Evolutionary conservation across 1,140 invertebrate species (phyloP).

Genomic region (Anastatus disparis): DNA sequence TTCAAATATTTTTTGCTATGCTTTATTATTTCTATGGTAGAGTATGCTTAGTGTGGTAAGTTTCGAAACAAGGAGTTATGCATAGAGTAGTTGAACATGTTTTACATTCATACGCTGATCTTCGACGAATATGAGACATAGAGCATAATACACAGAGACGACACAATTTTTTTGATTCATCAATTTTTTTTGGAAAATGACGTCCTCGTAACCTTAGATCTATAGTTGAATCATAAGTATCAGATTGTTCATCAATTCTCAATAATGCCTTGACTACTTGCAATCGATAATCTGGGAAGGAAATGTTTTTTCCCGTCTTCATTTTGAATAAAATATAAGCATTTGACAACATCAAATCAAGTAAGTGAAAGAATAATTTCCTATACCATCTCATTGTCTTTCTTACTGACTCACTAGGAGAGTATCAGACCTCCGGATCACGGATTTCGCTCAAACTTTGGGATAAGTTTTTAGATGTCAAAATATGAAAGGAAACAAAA

Average conservation of each 20-base stretch:
- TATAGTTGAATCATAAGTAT: not conserved
- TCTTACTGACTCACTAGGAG: constrained; percentile 34
- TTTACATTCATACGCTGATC: too few relatives aligned
- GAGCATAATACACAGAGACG: not conserved
- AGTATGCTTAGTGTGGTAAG: too few relatives aligned
- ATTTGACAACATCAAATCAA: too few relatives aligned
- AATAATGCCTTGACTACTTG: not conserved
- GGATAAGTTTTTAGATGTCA: too few relatives aligned
- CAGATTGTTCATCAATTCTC: not conserved
- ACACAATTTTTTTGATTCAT: not conserved
- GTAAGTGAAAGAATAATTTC: constrained; percentile 35
- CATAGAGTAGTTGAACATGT: not conserved
- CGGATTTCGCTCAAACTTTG: too few relatives aligned
- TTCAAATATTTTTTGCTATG: too few relatives aligned
- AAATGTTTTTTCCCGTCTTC: not conserved
- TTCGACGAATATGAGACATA: too few relatives aligned
- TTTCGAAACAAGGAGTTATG: not conserved
- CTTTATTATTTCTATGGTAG: too few relatives aligned
- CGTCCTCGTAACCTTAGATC: not conserved
- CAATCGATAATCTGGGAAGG: not conserved
- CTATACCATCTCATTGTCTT: constrained; percentile 48
- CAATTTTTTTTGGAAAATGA: not conserved
- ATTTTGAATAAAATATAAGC: too few relatives aligned
- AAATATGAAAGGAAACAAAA: too few relatives aligned
- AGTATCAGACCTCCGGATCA: too few relatives aligned